These are phyloP conservation scores for Pseudococcus longispinus DNA, from an alignment of 2,888 invertebrate genomes.

Conservation along the genomic window DNA sequence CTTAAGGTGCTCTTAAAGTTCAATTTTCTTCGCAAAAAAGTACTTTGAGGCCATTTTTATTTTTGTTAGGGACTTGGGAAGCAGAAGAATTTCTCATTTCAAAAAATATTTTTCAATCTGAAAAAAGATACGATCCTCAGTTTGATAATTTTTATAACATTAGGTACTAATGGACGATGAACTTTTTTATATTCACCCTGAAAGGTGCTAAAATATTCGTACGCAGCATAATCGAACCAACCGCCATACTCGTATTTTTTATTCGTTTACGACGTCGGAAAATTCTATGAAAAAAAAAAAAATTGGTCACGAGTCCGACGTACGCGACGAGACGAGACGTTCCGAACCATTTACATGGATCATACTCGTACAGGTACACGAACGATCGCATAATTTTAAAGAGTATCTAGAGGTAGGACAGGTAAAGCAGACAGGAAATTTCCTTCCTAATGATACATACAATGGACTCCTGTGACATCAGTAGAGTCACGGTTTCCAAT, in stretches of 20 bases:
- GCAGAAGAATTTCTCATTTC: no score
- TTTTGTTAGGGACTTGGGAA: no score
- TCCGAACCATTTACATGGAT: conserved; percentile 30
- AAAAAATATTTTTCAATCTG: no score
- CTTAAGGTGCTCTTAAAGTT: no score
- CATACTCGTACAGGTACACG: not conserved
- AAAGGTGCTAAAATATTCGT: no score
- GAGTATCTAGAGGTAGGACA: not conserved
- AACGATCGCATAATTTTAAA: conserved; percentile 11
- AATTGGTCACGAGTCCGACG: not conserved
- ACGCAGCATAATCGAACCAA: not conserved
- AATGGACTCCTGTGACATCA: not conserved
- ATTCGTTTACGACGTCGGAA: not conserved
- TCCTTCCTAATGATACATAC: conserved; percentile 18
- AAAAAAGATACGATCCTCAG: no score
- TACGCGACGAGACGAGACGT: not conserved
- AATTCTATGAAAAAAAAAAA: not conserved
- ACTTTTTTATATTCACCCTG: no score
- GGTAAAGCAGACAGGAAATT: conserved; percentile 2
- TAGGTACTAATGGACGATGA: no score
- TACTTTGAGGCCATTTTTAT: no score
- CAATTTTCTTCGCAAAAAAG: no score
- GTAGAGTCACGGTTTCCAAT: conserved; percentile 37
- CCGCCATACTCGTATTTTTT: not conserved
- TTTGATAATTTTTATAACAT: no score